Base-by-base conservation (phyloP, 2,113 vertebrate species). In the Zosterops japonicus region DNA sequence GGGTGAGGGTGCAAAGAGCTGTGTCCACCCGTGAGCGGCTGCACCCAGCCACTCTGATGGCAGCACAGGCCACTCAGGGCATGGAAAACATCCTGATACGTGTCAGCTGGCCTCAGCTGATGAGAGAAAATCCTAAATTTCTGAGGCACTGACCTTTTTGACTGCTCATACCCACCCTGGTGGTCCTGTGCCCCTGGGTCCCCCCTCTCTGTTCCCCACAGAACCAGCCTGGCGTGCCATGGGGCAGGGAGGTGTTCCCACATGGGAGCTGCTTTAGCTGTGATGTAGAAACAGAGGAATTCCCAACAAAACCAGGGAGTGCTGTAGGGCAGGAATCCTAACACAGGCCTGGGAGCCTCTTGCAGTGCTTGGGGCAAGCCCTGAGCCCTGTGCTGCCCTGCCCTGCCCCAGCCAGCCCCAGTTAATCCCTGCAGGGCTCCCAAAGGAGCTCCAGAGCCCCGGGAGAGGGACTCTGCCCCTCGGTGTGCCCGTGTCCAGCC, bases 61-160 rank as follows among this genome's bases (percentile, higher is more conserved):
- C 44, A 49, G 6, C 6, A 11, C 20, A 2, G 6, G 55, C 24
- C 8, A 2, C 60, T 39, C 21, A 2, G 85, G 56, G 11, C 47
- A 2, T 2, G 24, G 79, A 44, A 21, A 83, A 10, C 36, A 9
- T 33, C 41, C 49, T 2, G 0, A 6, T 7, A 9, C 9, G 2
- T 27, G 49, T 33, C 55, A 68, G 28, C 52, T 21, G 7, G 16
- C 0, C 0, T 28, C 5, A 28, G 28, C 0, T 41, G n/a, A 8
- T 28, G 61, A 55, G 56, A 75, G 27, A 31, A 88, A 44, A 47
- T 19, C 29, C 31, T 7, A 1, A 3, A 17, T 49, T 88, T 72
- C 27, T 17, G 49, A 27, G 52, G 6, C 39, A 21, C 8, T 13
- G 29, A 10, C 11, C 57, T 42, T 36, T 74, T 14, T 11, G 75